Conservation (phyloP, 2,888 invertebrate species). For the Mesochorus sp. region DNA sequence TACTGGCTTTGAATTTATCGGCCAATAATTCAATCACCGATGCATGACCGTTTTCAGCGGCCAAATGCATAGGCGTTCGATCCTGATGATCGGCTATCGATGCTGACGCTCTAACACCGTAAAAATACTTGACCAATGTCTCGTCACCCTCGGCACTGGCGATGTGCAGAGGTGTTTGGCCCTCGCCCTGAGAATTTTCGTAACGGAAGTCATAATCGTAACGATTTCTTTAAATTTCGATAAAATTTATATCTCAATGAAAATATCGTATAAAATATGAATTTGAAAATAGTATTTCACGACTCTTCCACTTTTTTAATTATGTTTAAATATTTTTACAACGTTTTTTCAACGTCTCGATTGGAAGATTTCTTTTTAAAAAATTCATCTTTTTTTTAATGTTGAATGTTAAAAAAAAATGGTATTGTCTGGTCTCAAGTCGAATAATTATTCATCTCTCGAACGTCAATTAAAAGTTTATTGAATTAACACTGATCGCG, state of each 20-base stretch:
- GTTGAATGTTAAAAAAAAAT: too few species aligned
- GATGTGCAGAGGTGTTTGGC: slow-evolving; percentile 97
- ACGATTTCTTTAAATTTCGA: not conserved
- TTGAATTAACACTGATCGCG: too few species aligned
- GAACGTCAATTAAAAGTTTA: too few species aligned
- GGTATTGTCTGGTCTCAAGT: too few species aligned
- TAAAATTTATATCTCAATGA: not conserved
- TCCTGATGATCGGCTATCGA: slow-evolving; percentile 98
- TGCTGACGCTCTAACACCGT: slow-evolving; percentile 96
- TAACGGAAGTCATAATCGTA: slow-evolving; percentile 4
- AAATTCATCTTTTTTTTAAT: too few species aligned
- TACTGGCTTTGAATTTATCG: slow-evolving; percentile 98
- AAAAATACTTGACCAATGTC: slow-evolving; percentile 96
- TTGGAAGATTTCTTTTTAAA: too few species aligned
- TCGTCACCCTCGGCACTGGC: slow-evolving; percentile 98
- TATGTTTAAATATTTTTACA: too few species aligned
- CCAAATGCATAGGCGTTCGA: slow-evolving; percentile 98
- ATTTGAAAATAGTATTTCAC: too few species aligned
- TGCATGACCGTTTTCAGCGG: slow-evolving; percentile 98
- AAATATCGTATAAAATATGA: too few species aligned
- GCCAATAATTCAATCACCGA: slow-evolving; percentile 96
- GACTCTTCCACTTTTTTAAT: too few species aligned
- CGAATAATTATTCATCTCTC: too few species aligned
- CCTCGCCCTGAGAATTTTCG: slow-evolving; percentile 86
- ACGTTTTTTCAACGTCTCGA: too few species aligned